Evolutionary conservation across 2,797 vertebrate species (phyloP).

Genomic region (Sebastes glaucus): DNA sequence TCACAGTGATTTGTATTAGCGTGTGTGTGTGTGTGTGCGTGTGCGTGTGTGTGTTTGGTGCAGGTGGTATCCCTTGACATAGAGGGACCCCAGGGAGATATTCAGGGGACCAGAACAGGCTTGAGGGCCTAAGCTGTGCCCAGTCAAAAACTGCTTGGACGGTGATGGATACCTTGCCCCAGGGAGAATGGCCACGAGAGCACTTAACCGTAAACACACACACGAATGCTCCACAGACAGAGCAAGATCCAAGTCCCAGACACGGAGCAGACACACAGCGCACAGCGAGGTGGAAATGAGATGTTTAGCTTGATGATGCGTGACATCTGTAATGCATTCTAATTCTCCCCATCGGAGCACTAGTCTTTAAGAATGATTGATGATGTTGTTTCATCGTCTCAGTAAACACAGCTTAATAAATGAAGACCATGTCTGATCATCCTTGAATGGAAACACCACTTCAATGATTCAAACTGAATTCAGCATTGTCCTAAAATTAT

Average conservation of each 20-base stretch:
- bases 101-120: constrained; percentile 68
- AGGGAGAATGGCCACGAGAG: constrained; percentile 74
- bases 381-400: constrained; percentile 79
- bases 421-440: constrained; percentile 74
- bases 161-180: constrained; percentile 85
- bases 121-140: constrained; percentile 68
- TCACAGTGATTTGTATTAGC: constrained; percentile 69
- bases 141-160: constrained; percentile 76
- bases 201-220: constrained; percentile 73
- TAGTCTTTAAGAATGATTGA: constrained; percentile 84
- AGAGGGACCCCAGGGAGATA: constrained; percentile 81
- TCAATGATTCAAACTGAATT: constrained; percentile 48
- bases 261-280: constrained; percentile 64
- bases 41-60: constrained; percentile 51
- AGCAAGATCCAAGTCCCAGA: constrained; percentile 66
- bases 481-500: constrained; percentile 47
- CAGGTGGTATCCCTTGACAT: constrained; percentile 80
- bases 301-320: constrained; percentile 83
- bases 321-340: constrained; percentile 85
- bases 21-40: constrained; percentile 38
- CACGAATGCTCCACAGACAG: constrained; percentile 48
- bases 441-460: constrained; percentile 55
- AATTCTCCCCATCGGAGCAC: constrained; percentile 81
- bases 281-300: constrained; percentile 80
- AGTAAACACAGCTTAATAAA: constrained; percentile 82